phyloP scores from a whole-genome alignment of 2,113 vertebrate genomes.

The Oryzias celebensis region DNA sequence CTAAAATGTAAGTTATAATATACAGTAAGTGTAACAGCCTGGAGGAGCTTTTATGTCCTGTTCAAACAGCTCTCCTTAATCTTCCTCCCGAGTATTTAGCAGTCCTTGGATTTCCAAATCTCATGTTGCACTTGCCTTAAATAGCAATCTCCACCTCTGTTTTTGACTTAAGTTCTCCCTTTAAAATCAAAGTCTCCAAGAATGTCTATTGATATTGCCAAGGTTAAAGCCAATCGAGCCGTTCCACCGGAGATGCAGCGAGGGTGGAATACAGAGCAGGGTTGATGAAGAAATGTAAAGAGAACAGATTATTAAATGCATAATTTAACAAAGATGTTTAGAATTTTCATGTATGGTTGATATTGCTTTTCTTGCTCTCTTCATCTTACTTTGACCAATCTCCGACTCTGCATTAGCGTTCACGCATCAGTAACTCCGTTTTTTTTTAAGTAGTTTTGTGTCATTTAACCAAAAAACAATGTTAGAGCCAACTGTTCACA shows the following conservation, averaged over 20 bases:
- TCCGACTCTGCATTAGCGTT: too few relatives aligned
- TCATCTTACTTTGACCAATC: too few relatives aligned
- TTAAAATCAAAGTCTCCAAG: conserved; percentile 58
- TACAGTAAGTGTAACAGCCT: conserved; percentile 26
- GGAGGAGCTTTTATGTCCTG: conserved; percentile 42
- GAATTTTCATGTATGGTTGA: neutral
- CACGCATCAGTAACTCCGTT: too few relatives aligned
- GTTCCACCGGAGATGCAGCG: conserved; percentile 4
- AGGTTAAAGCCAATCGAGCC: conserved; percentile 32
- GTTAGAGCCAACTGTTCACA: too few relatives aligned
- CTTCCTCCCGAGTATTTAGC: conserved; percentile 43
- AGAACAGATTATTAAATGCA: conserved; percentile 19
- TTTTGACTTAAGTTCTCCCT: conserved; percentile 50
- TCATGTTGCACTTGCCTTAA: conserved; percentile 64
- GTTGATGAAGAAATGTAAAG: neutral
- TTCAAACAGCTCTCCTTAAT: conserved; percentile 39
- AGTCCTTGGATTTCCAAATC: conserved; percentile 59
- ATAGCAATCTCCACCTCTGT: conserved; percentile 57
- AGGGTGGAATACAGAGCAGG: conserved; percentile 1
- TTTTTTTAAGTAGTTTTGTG: too few relatives aligned
- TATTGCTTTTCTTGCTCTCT: neutral
- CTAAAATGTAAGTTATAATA: conserved; percentile 25
- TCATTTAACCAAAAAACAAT: too few relatives aligned
- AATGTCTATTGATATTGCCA: conserved; percentile 56
- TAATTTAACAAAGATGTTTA: conserved; percentile 16